phyloP scores from a whole-genome alignment of 30 jellyfish, hydroid and myxozoan genomes.

The Aurelia sp. region DNA sequence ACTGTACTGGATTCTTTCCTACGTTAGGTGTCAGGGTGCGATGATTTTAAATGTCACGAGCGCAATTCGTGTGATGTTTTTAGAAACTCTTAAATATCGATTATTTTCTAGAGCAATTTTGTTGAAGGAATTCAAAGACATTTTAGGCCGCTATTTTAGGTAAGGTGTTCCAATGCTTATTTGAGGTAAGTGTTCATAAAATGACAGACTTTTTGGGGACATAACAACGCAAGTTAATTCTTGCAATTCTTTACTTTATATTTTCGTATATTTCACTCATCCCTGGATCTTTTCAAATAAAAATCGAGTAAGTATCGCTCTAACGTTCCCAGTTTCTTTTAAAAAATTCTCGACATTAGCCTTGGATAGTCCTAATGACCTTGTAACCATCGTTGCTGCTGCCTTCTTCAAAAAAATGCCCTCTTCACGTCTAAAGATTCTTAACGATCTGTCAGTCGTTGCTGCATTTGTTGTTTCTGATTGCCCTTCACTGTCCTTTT shows the following conservation, averaged over 20 bases:
- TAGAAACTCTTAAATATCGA: no score
- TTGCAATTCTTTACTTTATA: not conserved
- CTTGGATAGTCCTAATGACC: not conserved
- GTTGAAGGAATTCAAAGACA: no score
- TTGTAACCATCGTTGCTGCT: not conserved
- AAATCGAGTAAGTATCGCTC: not conserved
- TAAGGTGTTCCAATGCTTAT: no score
- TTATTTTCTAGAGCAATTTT: no score
- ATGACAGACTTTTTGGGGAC: no score
- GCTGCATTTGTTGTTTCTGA: not conserved
- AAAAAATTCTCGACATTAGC: not conserved
- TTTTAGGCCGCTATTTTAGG: no score
- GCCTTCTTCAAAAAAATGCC: not conserved
- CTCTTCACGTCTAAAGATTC: not conserved
- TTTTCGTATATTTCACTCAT: not conserved
- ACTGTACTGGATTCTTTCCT: no score
- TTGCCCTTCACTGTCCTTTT: not conserved
- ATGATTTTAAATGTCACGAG: no score
- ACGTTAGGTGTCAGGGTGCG: no score
- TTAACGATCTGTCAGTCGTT: not conserved
- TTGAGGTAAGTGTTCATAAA: no score
- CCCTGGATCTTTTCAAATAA: not conserved
- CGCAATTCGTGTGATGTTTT: no score
- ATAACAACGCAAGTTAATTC: no score
- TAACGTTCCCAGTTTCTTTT: not conserved